phyloP scores from a whole-genome alignment of 2,888 invertebrate species.

The Agrilus biguttatus region DNA sequence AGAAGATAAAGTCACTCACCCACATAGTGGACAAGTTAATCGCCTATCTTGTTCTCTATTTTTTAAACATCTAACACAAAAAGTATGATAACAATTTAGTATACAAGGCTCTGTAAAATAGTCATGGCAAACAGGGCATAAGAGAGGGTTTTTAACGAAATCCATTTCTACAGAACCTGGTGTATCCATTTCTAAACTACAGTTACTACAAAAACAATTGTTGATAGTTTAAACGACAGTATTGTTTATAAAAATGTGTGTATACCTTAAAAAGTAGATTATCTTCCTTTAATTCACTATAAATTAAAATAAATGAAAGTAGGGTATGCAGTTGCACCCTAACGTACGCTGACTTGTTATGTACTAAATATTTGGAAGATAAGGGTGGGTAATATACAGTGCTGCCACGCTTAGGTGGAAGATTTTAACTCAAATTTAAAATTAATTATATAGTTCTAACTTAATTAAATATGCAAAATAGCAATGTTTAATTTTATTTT shows the following conservation, averaged over 20 bases:
- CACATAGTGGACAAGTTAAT: conserved; percentile 51
- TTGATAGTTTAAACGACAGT: not conserved
- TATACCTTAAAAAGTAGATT: no score
- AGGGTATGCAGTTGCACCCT: no score
- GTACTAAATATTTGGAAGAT: no score
- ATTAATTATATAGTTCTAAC: no score
- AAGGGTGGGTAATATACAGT: no score
- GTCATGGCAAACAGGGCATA: conserved; percentile 53
- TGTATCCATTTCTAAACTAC: conserved; percentile 24
- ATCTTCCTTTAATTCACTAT: no score
- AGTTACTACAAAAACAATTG: conserved; percentile 9
- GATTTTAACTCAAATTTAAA: no score
- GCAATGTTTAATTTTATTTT: no score
- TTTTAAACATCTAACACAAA: conserved; percentile 50
- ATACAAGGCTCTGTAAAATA: conserved; percentile 55
- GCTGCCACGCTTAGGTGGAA: no score
- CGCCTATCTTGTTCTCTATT: conserved; percentile 46
- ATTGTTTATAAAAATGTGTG: conserved; percentile 1
- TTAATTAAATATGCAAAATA: no score
- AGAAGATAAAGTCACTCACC: conserved; percentile 29
- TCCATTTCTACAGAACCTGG: conserved; percentile 25
- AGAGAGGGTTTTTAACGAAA: conserved; percentile 41
- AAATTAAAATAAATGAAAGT: no score
- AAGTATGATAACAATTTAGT: conserved; percentile 54
- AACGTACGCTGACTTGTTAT: no score